Base-by-base conservation (phyloP, 2,888 invertebrate genomes). In the Drosophila hawaiiensis region DNA sequence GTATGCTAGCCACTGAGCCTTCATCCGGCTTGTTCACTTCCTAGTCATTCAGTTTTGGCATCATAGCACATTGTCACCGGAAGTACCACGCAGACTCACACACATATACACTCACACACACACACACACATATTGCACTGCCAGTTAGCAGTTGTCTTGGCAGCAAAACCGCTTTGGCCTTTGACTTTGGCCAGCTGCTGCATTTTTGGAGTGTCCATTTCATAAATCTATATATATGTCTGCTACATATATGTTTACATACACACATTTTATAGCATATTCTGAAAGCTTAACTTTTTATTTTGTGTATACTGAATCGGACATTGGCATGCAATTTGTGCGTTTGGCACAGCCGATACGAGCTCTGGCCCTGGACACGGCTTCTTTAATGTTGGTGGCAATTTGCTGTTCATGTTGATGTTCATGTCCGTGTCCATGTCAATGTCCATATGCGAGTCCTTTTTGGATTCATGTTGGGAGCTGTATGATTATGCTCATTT, bases 31-130 rank as follows among this genome's bases (percentile, higher is more conserved):
- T 75, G 68, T 78, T 61, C 84, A 83, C 89, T 83, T 83, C 68
- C 81, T 71, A 68, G 85, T 73, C 69, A 62, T 37, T 58, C 49
- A 28, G 50, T 53, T 88, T 75, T 82, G 62, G 58, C 87, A 79
- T 63, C 84, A 67, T 74, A 71, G 87, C 85, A 82, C 90, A 89
- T 91, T 91, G 91, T 91, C 87, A 85, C 90, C 88, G 90, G 88
- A 88, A 88, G 75, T 89, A 58, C 75, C 74, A 69, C 85, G 66
- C 47, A 22, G 55, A 70, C 47, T n/a, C 41, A 58, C 47, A 61
- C 52, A 55, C 29, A 68, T 33, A 58, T 28, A 56, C 12, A 31
- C 31, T 9, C 49, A 62, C 47, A 49, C 16, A 63, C 28, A 25
- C 25, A 50, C 12, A 68, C 29, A 64, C 61, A 68, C 54, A 61